Evolutionary conservation across 2,888 invertebrate genomes (phyloP).

Genomic region (Blastobasis adustella): DNA sequence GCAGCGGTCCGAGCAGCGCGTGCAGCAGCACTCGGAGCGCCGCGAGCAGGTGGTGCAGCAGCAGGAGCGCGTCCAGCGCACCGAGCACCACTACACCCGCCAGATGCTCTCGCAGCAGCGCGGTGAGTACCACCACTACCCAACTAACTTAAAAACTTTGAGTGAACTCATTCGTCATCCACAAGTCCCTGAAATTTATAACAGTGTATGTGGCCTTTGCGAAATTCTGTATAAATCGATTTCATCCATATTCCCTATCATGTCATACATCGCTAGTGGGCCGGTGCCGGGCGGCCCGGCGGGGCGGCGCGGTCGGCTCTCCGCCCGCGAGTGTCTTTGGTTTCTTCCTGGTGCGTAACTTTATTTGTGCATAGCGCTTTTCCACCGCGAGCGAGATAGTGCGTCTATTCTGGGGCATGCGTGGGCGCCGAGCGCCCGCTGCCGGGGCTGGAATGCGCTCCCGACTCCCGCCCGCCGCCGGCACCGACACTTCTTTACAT

Average conservation of each 20-base stretch:
- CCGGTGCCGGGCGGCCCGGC: slow-evolving; percentile 3
- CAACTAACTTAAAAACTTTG: neutral
- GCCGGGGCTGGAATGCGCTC: slow-evolving; percentile 30
- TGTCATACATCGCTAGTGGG: no score
- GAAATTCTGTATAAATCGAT: slow-evolving; percentile 23
- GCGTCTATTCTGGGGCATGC: slow-evolving; percentile 60
- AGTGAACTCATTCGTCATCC: neutral
- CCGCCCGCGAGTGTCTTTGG: slow-evolving; percentile 54
- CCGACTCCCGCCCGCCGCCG: slow-evolving; percentile 18
- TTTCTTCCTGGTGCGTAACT: slow-evolving; percentile 55
- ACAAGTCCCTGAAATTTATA: slow-evolving; percentile 10
- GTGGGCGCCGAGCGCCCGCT: slow-evolving; percentile 35
- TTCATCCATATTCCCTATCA: no score
- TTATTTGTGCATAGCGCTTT: slow-evolving; percentile 70
- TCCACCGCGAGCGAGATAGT: slow-evolving; percentile 55
- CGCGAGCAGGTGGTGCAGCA: slow-evolving; percentile 71
- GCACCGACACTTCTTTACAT: slow-evolving; percentile 12
- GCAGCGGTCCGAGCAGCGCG: slow-evolving; percentile 60
- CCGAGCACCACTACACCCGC: slow-evolving; percentile 86
- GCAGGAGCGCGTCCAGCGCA: slow-evolving; percentile 64
- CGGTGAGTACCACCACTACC: slow-evolving; percentile 72
- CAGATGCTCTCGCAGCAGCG: slow-evolving; percentile 85
- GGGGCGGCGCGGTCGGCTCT: slow-evolving; percentile 23
- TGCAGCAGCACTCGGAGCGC: slow-evolving; percentile 58
- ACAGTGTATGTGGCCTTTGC: slow-evolving; percentile 25